Base-by-base conservation (phyloP, 2,888 invertebrate genomes). In the Platerodrilus igneus region DNA sequence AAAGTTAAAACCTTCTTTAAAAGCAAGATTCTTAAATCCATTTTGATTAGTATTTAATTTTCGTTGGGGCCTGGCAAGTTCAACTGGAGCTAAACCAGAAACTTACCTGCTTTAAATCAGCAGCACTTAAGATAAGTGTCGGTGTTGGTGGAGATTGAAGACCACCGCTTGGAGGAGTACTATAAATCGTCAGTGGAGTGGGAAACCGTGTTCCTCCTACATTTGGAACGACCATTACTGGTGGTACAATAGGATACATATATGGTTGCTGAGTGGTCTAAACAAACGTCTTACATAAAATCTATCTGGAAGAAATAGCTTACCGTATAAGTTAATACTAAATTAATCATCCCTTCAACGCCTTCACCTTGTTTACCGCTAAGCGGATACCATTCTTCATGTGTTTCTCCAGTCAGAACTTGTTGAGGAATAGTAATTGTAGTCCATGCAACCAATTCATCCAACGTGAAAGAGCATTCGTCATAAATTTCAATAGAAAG, bases 321-420 rank as follows among this genome's bases (percentile, higher is more conserved):
- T 64, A 83, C 83, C 45, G 77, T 72, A 62, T 83, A 90, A 59
- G 86, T 87, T 43, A 95, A 75, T 17, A 95, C 88, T 23, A 97
- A 72, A 68, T 94, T 91, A 56, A 97, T 83, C 75, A 85, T 85
- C 20, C 96, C 96, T 68, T 96, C 96, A 56, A 88, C 78, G 27
- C 86, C 89, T 50, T 95, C 94, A 0, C 96, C 96, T 69, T 93
- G 93, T 65, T 92, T 92, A 11, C 97, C 96, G 64, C 81, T 90
- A 42, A 97, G 71, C 3, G 85, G 83, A 67, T 86, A 94, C 94
- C 95, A 96, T 62, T 95, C 93, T 67, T 97, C 96, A 52, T 86
- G 83, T 0, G 92, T 92, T 63, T 93, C 88, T 7, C 92, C 92
- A 60, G 82, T 72, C 49, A 92, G 74, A 8, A 94, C 89, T 37